Evolutionary conservation across 2,888 invertebrate genomes (phyloP).

Genomic region (Scaptomyza reducta): DNA sequence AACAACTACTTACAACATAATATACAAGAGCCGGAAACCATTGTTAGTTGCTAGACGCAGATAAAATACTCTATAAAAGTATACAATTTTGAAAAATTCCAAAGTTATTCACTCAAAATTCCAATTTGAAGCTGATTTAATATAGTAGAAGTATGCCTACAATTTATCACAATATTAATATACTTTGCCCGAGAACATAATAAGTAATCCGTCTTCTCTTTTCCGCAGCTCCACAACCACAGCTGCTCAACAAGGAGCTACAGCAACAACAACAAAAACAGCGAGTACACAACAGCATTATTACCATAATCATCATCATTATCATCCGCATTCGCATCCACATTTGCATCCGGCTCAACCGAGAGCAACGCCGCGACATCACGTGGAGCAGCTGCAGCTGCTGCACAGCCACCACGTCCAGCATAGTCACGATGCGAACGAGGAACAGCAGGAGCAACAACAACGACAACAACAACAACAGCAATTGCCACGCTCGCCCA

Average conservation of each 20-base stretch:
- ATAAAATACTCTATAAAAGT: neutral
- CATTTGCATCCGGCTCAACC: constrained; percentile 47
- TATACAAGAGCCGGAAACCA: neutral
- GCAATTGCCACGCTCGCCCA: constrained; percentile 84
- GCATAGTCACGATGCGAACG: constrained; percentile 37
- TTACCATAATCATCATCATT: constrained; percentile 58
- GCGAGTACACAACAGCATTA: constrained; percentile 43
- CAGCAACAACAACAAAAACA: neutral
- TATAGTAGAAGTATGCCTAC: too few relatives aligned
- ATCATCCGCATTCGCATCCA: constrained; percentile 48
- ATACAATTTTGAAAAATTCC: too few relatives aligned
- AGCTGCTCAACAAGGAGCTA: constrained; percentile 14
- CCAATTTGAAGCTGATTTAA: too few relatives aligned
- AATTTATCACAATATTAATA: neutral
- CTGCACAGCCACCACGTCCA: constrained; percentile 65
- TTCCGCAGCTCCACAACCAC: constrained; percentile 35
- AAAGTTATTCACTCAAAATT: too few relatives aligned
- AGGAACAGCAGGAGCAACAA: constrained; percentile 38
- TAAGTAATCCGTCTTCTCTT: constrained; percentile 5
- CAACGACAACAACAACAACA: constrained; percentile 32
- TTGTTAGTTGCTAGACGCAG: neutral
- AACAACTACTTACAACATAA: neutral
- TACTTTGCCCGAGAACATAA: constrained; percentile 18
- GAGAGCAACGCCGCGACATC: constrained; percentile 48
- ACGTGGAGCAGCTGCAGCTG: constrained; percentile 73